These are phyloP conservation scores for Elysia crispata DNA, from an alignment of 2,888 invertebrate species.

Conservation along the genomic window DNA sequence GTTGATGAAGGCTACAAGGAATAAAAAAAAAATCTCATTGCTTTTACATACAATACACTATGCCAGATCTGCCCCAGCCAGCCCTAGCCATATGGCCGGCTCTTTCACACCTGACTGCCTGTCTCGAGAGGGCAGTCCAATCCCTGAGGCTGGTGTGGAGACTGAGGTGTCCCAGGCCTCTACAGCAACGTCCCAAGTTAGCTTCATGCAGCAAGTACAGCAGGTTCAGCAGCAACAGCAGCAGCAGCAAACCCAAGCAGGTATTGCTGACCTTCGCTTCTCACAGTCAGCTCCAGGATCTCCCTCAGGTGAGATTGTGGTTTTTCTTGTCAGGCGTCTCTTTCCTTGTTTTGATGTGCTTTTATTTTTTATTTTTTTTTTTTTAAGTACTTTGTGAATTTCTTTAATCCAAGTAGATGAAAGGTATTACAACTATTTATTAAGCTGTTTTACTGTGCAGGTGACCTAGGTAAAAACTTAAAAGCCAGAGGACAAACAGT, in stretches of 20 bases:
- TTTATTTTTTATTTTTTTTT: too few species aligned
- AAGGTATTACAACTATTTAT: too few species aligned
- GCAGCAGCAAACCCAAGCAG: conserved; percentile 41
- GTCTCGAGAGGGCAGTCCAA: conserved; percentile 94
- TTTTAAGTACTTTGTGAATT: too few species aligned
- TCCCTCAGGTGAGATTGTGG: conserved; percentile 74
- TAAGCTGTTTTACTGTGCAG: too few species aligned
- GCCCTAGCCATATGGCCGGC: conserved; percentile 93
- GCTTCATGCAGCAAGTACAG: conserved; percentile 12
- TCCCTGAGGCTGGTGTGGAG: conserved; percentile 79
- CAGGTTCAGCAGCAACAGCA: conserved; percentile 3
- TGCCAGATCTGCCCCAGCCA: conserved; percentile 92
- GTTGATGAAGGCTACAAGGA: too few species aligned
- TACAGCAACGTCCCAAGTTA: neutral
- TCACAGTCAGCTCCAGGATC: conserved; percentile 84
- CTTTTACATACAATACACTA: too few species aligned
- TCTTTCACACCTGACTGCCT: conserved; percentile 90
- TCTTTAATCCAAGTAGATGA: too few species aligned
- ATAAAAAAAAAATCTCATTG: too few species aligned
- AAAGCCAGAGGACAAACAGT: too few species aligned
- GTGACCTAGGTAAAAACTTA: too few species aligned
- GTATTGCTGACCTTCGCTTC: conserved; percentile 72
- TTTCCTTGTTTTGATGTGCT: too few species aligned
- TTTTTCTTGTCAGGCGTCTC: too few species aligned
- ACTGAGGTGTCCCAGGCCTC: conserved; percentile 48